Percentiles rank a stretch among this genome's conserved stretches.
Conservation (phyloP, 1,140 invertebrate genomes). For the Camponotus vicinus region DNA sequence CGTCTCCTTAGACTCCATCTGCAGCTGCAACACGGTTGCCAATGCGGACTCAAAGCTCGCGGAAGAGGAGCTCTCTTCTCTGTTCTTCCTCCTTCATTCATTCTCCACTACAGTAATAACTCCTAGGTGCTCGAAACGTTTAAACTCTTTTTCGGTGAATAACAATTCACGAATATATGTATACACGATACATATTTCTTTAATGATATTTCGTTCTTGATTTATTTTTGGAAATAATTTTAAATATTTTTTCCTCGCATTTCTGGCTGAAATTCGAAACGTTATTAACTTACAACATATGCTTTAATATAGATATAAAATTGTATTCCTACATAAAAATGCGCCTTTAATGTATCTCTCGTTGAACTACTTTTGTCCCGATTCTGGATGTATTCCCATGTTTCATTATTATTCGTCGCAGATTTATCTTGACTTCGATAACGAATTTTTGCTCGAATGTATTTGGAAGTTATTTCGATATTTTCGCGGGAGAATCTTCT, state of each 20-base stretch:
- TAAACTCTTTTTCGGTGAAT: background rate
- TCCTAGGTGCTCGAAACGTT: slow-evolving; percentile 16
- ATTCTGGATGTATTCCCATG: background rate
- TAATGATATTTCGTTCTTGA: background rate
- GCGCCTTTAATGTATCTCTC: background rate
- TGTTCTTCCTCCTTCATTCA: slow-evolving; percentile 11
- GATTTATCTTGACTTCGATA: background rate
- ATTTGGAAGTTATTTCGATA: slow-evolving; percentile 18
- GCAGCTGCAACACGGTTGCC: slow-evolving; percentile 45
- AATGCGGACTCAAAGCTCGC: slow-evolving; percentile 69
- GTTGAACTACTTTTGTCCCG: background rate
- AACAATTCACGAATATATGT: background rate
- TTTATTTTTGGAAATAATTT: background rate
- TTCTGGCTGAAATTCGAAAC: background rate
- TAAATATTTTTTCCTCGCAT: background rate
- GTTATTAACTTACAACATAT: background rate
- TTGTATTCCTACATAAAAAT: background rate
- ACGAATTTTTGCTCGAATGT: slow-evolving; percentile 14
- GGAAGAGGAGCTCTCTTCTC: slow-evolving; percentile 31
- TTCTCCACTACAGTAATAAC: slow-evolving; percentile 2
- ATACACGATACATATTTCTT: too few species aligned
- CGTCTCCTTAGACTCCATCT: slow-evolving; percentile 71
- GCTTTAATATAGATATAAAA: background rate
- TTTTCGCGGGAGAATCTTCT: slow-evolving; percentile 38
- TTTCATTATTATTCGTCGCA: background rate